Conservation (phyloP, 2,797 vertebrate genomes). For the Sciurus vulgaris region DNA sequence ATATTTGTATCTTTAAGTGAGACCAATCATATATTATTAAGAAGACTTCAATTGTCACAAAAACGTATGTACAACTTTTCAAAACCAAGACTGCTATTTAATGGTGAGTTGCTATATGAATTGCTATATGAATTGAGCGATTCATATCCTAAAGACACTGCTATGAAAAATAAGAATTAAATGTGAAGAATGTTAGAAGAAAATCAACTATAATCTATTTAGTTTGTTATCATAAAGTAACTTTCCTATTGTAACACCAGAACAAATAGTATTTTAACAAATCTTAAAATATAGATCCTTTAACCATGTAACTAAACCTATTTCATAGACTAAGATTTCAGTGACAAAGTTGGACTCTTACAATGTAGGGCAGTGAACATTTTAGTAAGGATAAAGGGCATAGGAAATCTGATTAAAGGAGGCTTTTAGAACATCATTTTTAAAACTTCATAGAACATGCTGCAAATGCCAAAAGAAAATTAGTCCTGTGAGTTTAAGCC, state of each 20-base stretch:
- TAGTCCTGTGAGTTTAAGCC: slow-evolving; percentile 13
- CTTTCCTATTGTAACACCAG: slow-evolving; percentile 13
- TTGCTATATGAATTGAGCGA: too few species aligned
- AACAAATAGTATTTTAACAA: slow-evolving; percentile 61
- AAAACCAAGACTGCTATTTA: background rate
- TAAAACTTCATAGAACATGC: slow-evolving; percentile 50
- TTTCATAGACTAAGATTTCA: slow-evolving; percentile 51
- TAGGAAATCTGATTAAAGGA: slow-evolving; percentile 70
- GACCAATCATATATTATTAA: background rate
- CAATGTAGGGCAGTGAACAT: slow-evolving; percentile 42
- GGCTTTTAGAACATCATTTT: slow-evolving; percentile 66
- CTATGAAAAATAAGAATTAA: slow-evolving; percentile 23
- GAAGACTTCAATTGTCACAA: background rate
- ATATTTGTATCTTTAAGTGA: background rate
- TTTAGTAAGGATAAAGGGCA: slow-evolving; percentile 53
- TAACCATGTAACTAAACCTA: slow-evolving; percentile 40
- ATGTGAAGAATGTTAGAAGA: slow-evolving; percentile 29
- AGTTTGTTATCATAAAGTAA: slow-evolving; percentile 40
- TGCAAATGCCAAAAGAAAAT: slow-evolving; percentile 67
- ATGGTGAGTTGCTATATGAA: too few species aligned
- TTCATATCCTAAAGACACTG: too few species aligned
- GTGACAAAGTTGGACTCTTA: slow-evolving; percentile 22
- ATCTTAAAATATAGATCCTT: slow-evolving; percentile 32
- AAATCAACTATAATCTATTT: slow-evolving; percentile 18
- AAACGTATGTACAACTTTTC: background rate